Evolutionary conservation across 2,797 vertebrate genomes (phyloP), one percentile per base, ranked within the genome.

Genomic region (Neopelma chrysocephalum): DNA sequence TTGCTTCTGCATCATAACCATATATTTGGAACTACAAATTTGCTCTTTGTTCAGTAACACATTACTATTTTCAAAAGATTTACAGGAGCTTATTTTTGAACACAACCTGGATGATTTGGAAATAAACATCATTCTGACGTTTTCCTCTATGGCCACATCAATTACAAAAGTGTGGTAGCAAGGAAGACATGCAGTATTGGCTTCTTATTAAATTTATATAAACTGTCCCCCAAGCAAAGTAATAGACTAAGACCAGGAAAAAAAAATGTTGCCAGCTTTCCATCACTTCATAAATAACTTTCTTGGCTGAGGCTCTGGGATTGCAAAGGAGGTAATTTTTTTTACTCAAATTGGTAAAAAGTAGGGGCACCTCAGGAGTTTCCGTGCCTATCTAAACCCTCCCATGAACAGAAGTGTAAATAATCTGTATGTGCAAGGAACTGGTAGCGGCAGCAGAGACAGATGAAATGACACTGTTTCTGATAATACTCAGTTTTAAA

Each of bases 301-400:
- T 58, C n/a, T 94, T 95, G 77, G 84, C 82, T 75, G 48, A 89
- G 15, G 40, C 40, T 92, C 26, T 68, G n/a, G 45, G 47, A 47
- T 34, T 90, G 58, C 42, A 93, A 88, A 94, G 54, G 31, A 72
- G 43, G 36, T 85, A 50, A 82, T 70, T 79, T 94, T 92, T 92
- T 62, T 62, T 36, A 69, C 45, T 87, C 70, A 11, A 64, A 6
- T 3, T 51, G 13, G 26, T 91, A 71, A 80, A 69, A 83, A 40
- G n/a, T 40, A 85, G 38, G 78, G 23, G 13, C 9, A 76, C 14
- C 18, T 96, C 51, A 70, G 43, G 56, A 62, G 87, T 51, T 85
- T 87, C 82, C 32, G 7, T 45, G 26, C 32, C 68, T 91, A 34
- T 27, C 36, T 72, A 83, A 94, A 75, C 14, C 8, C 36, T 92